Base-by-base conservation (phyloP, 1,140 invertebrate genomes). In the Delia radicum region DNA sequence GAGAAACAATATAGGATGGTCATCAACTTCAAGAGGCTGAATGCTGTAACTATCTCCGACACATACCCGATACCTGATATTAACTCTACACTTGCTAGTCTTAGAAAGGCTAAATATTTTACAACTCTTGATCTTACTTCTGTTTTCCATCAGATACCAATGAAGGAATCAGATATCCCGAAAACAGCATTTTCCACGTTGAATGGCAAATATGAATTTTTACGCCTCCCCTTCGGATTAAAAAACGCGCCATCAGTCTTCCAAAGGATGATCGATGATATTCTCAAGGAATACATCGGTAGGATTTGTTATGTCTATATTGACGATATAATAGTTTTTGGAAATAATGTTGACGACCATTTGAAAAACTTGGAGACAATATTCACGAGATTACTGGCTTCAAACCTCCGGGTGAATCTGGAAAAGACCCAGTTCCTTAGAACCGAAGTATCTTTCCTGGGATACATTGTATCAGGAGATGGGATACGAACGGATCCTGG, bases 191-290 rank as follows among this genome's bases (percentile, higher is more conserved):
- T 8, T 55, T 55, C 18, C 12, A 55, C 46, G n/a, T 8, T 55
- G 46, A 55, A 8, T 18, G 46, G 46, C 3, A 18, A 55, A 55
- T 55, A n/a, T 55, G 46, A 55, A n/a, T 55, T 13, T 55, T 55
- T 55, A n/a, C 65, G 75, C 75, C 61, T 86, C 85, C 62, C 86
- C 79, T 83, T 82, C 69, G 79, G 79, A 10, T 74, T 82, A 33
- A 81, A 82, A 48, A 87, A 87, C 63, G 78, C 76, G 18, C 78
- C 80, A 4, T 8, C 76, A 26, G 75, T 78, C 13, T 86, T 85
- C 74, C 78, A 76, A 61, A 62, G 76, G 42, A 75, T 79, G 33
- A 78, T 87, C 13, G 81, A 83, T 62, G 48, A 76, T n/a, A 78
- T 82, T 4, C 76, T 85, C 18, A 73, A 74, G 26, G 33, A 81